A percentile compares a stretch with the other conserved stretches of the same genome.
phyloP scores from a whole-genome alignment of 1,140 invertebrate species.

The Chymomyza costata region DNA sequence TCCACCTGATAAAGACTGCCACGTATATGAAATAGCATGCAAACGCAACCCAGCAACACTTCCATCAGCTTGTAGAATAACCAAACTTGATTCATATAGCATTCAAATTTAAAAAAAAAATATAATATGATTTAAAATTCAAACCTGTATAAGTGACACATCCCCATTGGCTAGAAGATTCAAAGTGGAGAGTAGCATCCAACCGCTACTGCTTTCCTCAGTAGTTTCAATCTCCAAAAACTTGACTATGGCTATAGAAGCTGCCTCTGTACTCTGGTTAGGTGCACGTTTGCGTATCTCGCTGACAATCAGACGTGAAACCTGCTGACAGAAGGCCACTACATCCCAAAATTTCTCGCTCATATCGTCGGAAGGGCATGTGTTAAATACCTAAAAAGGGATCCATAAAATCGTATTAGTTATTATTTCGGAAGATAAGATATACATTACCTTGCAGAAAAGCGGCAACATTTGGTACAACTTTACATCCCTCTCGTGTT shows the following conservation, averaged over 20 bases:
- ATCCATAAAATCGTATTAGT: too few relatives aligned
- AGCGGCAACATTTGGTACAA: constrained; percentile 98
- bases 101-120: too few relatives aligned
- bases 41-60: constrained; percentile 16
- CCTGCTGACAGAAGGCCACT: constrained; percentile 93
- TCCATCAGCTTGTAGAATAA: constrained; percentile 33
- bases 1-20: constrained; percentile 5
- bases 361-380: constrained; percentile 92
- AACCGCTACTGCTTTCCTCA: constrained; percentile 95
- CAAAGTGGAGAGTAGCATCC: constrained; percentile 94
- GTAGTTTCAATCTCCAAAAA: constrained; percentile 95
- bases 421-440: neutral
- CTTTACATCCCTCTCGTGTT: constrained; percentile 92
- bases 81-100: constrained; percentile 44
- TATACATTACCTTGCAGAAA: constrained; percentile 92
- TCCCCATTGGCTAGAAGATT: constrained; percentile 93
- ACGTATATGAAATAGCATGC: constrained; percentile 17
- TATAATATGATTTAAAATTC: too few relatives aligned
- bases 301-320: constrained; percentile 95
- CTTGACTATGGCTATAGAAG: constrained; percentile 96
- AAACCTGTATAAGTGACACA: constrained; percentile 86
- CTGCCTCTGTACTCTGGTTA: constrained; percentile 96
- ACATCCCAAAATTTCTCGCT: constrained; percentile 97
- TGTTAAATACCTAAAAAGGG: constrained; percentile 95
- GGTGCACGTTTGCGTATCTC: constrained; percentile 95